Evolutionary conservation across 2,888 invertebrate genomes (phyloP), one percentile per base, ranked within the genome.

Genomic region (Furcula furcula): DNA sequence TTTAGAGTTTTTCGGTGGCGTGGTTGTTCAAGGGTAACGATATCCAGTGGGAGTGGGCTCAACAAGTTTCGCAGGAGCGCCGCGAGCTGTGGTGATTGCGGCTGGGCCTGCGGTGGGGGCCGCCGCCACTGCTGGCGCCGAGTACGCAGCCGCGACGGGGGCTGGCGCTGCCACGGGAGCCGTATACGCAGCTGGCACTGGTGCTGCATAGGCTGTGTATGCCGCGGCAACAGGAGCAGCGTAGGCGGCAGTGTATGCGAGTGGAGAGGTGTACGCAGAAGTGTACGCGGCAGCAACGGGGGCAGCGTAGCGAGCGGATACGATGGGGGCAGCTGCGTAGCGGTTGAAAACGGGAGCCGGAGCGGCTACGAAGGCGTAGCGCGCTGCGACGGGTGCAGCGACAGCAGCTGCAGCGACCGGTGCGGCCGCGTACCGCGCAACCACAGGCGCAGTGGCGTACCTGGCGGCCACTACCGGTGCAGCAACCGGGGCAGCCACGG

Each of bases 401-500:
- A 46, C 42, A 7, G 46, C 44, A 13, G 57, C 49, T 1, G 59
- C 59, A 23, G 55, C 46, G 2, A 58, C 51, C 2, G 66, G 65
- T 2, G 67, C 66, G 11, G 61, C 53, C 7, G 68, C 70, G 34
- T 65, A 73, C 12, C 66, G 60, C 3, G 74, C 61, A 11, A 63
- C 50, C 7, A 52, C 55, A 1, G 23, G 54, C 4, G 35, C 25
- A 4, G 37, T 18, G 13, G 37, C 54, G 3, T 91, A 91, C 20
- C 91, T 43, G 90, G 81, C 43, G 85, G 91, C 70, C 88, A 91
- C 56, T 6, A 66, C 50, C 7, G 65, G 57, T 1, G 57, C 48
- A 5, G 54, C 46, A 5, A 57, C 55, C 2, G 53, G 47, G 22
- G 55, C 54, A n/a, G 60, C 55, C 40, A 46, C 20, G 34, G 65